Evolutionary conservation across 2,797 vertebrate genomes (phyloP), one percentile per base, ranked within the genome.

Genomic region (Macroramphosus scolopax): DNA sequence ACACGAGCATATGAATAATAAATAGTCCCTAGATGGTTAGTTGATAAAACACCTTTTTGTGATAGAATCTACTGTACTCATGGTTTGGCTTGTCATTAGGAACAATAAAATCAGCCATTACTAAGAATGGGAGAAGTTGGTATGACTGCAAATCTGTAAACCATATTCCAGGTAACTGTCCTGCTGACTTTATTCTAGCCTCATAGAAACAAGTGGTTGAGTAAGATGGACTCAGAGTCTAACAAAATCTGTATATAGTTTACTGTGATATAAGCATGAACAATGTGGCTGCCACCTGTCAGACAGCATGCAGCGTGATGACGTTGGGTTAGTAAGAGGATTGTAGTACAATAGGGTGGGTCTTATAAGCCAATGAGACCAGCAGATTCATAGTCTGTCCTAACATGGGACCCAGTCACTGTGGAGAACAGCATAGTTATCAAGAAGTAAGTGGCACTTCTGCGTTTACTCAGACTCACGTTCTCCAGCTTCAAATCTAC

Each of bases 281-380:
- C 58, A 64, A 64, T 64, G 65, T 54, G 64, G 42, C 49, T 39
- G 53, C 62, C 81, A 80, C 80, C 75, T 82, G 78, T 63, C 12
- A 15, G 50, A 24, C 36, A 63, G 53, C 57, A 35, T 28, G 42
- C 34, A 39, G n/a, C 1, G 29, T n/a, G 53, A 42, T 68, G 51
- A 66, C 17, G n/a, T 51, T 6, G 8, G 28, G 47, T 42, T 53
- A 58, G 33, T 84, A 84, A 86, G 78, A 83, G 77, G 84, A 84
- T 82, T 81, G 72, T 35, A 31, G 40, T 29, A n/a, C 16, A 14
- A 42, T 14, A 36, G 54, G 55, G 45, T 13, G 53, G 44, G 5
- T 48, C 50, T 41, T 28, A 33, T 51, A 43, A 15, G 41, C 54
- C 78, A 32, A 52, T 66, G 77, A 45, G 49, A 72, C 46, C 61